A percentile compares a stretch with the other conserved stretches of the same genome.
Conservation (phyloP, 2,888 invertebrate genomes). For the Pomacea canaliculata region DNA sequence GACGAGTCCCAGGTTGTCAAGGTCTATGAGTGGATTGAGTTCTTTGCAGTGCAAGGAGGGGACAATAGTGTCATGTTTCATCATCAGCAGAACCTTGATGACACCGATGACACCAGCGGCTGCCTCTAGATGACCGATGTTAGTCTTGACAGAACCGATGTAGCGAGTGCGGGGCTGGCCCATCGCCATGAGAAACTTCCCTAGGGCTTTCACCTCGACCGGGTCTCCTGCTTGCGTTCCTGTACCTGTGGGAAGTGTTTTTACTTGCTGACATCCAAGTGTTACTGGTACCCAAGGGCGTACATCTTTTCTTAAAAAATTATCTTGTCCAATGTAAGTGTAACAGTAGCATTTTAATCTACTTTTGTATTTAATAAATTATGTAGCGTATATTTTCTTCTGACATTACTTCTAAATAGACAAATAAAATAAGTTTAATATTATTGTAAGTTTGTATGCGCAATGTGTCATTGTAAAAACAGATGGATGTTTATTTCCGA, state of each 20-base stretch:
- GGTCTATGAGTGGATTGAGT: slow-evolving; percentile 44
- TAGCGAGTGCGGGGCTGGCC: slow-evolving; percentile 3
- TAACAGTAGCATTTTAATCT: not conserved
- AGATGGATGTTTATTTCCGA: too few relatives aligned
- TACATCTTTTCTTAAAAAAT: too few relatives aligned
- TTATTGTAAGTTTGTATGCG: too few relatives aligned
- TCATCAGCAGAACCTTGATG: slow-evolving; percentile 53
- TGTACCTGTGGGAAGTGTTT: slow-evolving; percentile 37
- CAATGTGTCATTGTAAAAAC: too few relatives aligned
- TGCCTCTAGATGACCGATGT: slow-evolving; percentile 55
- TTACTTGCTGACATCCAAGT: not conserved
- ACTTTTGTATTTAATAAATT: too few relatives aligned
- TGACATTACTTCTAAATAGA: slow-evolving; percentile 1
- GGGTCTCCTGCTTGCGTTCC: slow-evolving; percentile 51
- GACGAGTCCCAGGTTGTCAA: slow-evolving; percentile 36
- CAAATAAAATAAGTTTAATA: not conserved
- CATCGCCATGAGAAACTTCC: slow-evolving; percentile 31
- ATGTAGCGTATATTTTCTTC: too few relatives aligned
- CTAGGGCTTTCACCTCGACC: slow-evolving; percentile 40
- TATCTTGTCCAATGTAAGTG: too few relatives aligned
- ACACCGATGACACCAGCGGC: slow-evolving; percentile 52
- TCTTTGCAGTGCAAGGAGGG: slow-evolving; percentile 45
- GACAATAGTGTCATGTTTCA: slow-evolving; percentile 40
- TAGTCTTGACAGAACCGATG: slow-evolving; percentile 56
- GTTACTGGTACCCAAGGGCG: not conserved